Evolutionary conservation across 2,888 invertebrate species (phyloP), one percentile per base, ranked within the genome.

Genomic region (Shargacucullia verbasci): DNA sequence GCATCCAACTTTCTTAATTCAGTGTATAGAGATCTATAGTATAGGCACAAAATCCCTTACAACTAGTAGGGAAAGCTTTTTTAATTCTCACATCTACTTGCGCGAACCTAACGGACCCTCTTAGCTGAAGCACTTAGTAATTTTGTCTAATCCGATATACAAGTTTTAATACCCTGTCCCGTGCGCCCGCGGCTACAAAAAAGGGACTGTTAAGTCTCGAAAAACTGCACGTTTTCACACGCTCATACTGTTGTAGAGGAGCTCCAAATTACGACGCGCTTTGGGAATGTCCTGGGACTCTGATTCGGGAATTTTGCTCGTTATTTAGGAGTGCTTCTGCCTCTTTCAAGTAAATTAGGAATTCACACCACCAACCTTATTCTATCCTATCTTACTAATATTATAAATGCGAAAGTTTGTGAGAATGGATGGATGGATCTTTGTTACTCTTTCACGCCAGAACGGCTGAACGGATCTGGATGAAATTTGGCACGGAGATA

Each of bases 211-310:
- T 90, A 90, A 90, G 87, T 91, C 90, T 83, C 83, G 72, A 81
- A 82, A 80, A 92, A 92, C 88, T 93, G 92, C 86, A 87, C 87
- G 76, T 80, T 89, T 93, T 93, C 93, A 90, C 93, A 93, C 93
- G 92, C 83, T 86, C 80, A 74, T 78, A 74, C 76, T 80, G 65
- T 59, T 46, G 46, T 63, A 33, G 25, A 34, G 68, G n/a, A n/a
- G 38, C 72, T 33, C 48, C 44, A 47, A n/a, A 12, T 6, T 8
- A 11, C 6, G 0, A 6, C 11, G 20, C 2, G 3, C 12, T 38
- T 38, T 13, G n/a, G 40, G 65, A 69, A 10, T 8, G 34, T 53
- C 41, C 55, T 29, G 14, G 3, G 4, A n/a, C n/a, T n/a, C n/a
- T n/a, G n/a, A n/a, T n/a, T n/a, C n/a, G n/a, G n/a, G n/a, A n/a